Conservation (phyloP, 1,140 invertebrate species). For the Cydia pomonella region DNA sequence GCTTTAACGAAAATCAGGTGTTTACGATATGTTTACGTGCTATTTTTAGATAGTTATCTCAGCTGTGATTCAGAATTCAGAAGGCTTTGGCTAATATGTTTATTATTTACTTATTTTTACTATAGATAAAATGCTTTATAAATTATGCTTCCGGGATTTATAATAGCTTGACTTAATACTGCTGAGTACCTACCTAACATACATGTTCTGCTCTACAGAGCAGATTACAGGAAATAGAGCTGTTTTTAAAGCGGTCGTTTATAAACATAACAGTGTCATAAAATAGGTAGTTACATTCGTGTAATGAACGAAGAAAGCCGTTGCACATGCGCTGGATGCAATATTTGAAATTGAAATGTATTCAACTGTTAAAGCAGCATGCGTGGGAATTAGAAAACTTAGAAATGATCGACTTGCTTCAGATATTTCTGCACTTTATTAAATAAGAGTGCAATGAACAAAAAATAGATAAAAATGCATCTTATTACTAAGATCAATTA, state of each 20-base stretch:
- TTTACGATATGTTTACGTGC: constrained; percentile 17
- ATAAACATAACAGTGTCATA: background rate
- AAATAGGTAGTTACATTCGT: background rate
- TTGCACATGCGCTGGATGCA: background rate
- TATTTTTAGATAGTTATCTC: constrained; percentile 28
- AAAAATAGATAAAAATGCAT: no score
- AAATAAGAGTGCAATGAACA: no score
- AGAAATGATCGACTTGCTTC: no score
- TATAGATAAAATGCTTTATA: background rate
- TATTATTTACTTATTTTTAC: background rate
- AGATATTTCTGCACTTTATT: no score
- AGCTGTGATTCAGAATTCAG: constrained; percentile 29
- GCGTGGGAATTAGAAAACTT: background rate
- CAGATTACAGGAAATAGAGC: background rate
- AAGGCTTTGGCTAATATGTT: background rate
- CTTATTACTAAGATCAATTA: no score
- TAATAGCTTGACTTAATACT: background rate
- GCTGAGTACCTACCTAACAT: no score
- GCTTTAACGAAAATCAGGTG: constrained; percentile 1
- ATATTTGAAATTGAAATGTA: background rate
- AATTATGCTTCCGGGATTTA: background rate
- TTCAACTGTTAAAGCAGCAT: background rate
- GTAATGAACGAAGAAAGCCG: background rate
- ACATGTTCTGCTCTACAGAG: no score
- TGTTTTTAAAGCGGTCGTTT: background rate